A percentile compares a stretch with the other conserved stretches of the same genome.
Conservation (phyloP, 2,113 vertebrate species). For the Eublepharis macularius region DNA sequence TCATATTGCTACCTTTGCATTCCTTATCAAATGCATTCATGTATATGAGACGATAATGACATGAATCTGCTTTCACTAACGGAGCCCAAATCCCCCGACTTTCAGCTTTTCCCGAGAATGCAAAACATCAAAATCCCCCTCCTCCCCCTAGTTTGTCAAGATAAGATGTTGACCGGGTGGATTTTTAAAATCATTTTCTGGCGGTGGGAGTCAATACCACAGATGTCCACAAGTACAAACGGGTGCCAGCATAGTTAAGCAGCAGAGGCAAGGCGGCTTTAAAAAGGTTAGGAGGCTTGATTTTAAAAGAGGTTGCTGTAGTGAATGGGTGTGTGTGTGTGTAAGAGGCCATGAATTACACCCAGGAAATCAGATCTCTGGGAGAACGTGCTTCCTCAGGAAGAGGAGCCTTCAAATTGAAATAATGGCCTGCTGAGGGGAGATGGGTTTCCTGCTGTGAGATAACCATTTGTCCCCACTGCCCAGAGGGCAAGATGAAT, state of each 20-base stretch:
- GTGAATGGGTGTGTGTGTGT: too few relatives aligned
- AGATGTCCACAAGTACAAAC: neutral
- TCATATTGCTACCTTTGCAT: neutral
- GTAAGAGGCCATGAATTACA: too few relatives aligned
- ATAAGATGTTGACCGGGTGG: neutral
- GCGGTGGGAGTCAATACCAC: neutral
- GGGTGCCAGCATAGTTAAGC: neutral
- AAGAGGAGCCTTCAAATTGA: too few relatives aligned
- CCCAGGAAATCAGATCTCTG: too few relatives aligned
- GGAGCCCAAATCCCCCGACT: rapidly evolving
- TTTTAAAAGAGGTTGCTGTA: too few relatives aligned
- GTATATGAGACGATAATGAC: rapidly evolving
- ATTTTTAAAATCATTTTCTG: neutral
- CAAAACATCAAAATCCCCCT: neutral
- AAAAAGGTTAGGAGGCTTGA: neutral
- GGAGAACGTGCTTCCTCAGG: too few relatives aligned
- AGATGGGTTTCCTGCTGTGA: too few relatives aligned
- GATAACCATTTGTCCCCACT: too few relatives aligned
- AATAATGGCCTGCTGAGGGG: too few relatives aligned
- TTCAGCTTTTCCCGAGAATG: rapidly evolving
- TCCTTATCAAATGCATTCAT: neutral
- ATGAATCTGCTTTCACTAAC: neutral
- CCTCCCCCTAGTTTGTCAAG: neutral
- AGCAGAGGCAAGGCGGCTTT: neutral
- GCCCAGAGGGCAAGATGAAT: too few relatives aligned